Evolutionary conservation across 2,888 invertebrate genomes (phyloP).

Genomic region (Melolontha melolontha): DNA sequence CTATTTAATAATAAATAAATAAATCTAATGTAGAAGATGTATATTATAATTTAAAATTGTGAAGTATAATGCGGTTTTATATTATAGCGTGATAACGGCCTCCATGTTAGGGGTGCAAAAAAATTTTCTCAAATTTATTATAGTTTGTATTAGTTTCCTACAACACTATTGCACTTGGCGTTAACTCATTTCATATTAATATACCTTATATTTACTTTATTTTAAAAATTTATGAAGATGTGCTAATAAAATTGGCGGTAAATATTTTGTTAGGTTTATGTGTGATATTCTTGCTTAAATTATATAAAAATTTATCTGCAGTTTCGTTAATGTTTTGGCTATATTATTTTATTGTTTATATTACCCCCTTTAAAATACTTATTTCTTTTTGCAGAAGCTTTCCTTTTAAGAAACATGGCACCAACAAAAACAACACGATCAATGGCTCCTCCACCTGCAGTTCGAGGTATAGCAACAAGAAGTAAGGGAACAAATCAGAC

Average conservation of each 20-base stretch:
- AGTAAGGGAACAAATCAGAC: slow-evolving; percentile 59
- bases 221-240: slow-evolving; percentile 1
- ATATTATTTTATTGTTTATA: background rate
- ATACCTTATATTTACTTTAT: background rate
- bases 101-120: slow-evolving; percentile 41
- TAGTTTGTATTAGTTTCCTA: background rate
- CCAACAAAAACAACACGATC: slow-evolving; percentile 72
- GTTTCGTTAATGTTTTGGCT: background rate
- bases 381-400: background rate
- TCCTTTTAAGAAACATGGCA: slow-evolving; percentile 68
- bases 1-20: background rate
- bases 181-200: no score
- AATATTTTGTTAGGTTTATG: slow-evolving; percentile 5
- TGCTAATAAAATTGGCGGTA: slow-evolving; percentile 24
- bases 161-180: no score
- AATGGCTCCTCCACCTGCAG: slow-evolving; percentile 61
- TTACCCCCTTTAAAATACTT: background rate
- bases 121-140: slow-evolving; percentile 2
- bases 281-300: background rate
- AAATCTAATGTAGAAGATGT: background rate
- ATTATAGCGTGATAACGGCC: slow-evolving; percentile 32
- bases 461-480: slow-evolving; percentile 72
- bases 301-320: background rate
- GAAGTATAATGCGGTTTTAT: slow-evolving; percentile 1
- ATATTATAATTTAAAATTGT: slow-evolving; percentile 14